Percentiles rank a stretch among this genome's conserved stretches.
phyloP scores from a whole-genome alignment of 2,888 invertebrate genomes.

The Sicus ferrugineus region DNA sequence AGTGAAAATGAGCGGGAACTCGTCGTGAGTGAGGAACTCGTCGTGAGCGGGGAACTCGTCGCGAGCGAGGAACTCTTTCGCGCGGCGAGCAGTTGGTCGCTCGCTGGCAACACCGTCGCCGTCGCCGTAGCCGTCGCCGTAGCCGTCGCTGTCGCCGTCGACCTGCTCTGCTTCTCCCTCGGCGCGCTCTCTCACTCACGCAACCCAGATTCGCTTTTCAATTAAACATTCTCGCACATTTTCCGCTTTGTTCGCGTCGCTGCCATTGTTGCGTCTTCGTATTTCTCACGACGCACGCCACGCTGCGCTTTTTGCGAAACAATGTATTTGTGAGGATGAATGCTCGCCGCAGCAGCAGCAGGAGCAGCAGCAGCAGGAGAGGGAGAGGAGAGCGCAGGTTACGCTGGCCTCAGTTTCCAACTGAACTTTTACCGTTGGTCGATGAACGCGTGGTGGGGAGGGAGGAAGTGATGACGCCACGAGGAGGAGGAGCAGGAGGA shows the following conservation, averaged over 20 bases:
- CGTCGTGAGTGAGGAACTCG: background rate
- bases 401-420: background rate
- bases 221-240: slow-evolving; percentile 27
- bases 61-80: too few relatives aligned
- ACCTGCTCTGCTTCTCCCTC: background rate
- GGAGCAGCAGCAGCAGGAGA: background rate
- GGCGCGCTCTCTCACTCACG: background rate
- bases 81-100: too few relatives aligned
- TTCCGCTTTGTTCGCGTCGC: slow-evolving; percentile 1
- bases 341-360: background rate
- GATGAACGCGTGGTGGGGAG: too few relatives aligned
- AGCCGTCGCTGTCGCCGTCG: background rate
- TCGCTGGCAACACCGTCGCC: too few relatives aligned
- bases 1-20: background rate
- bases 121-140: background rate
- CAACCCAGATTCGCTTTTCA: slow-evolving; percentile 26
- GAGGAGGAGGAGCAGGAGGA: too few relatives aligned
- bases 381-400: background rate
- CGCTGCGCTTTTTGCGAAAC: slow-evolving; percentile 2
- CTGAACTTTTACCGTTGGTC: too few relatives aligned
- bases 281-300: background rate
- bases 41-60: too few relatives aligned
- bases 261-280: background rate
- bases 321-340: slow-evolving; percentile 1
- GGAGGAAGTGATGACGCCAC: too few relatives aligned